These are phyloP conservation scores for Tragelaphus scriptus DNA, from an alignment of 2,113 vertebrate genomes.

Conservation along the genomic window DNA sequence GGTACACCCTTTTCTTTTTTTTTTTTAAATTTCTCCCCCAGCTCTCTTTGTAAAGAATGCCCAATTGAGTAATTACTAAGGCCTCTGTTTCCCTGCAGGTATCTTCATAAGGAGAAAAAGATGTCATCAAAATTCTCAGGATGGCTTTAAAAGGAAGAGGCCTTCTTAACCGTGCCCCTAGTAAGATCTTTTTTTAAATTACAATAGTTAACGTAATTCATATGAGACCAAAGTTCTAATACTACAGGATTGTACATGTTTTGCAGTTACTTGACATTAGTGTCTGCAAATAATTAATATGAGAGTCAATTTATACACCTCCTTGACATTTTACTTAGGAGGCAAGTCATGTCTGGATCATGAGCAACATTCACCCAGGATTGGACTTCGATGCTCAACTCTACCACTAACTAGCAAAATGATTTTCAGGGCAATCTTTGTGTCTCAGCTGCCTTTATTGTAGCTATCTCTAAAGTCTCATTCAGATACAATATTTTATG, in stretches of 20 bases:
- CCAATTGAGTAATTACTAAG: background rate
- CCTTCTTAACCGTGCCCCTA: background rate
- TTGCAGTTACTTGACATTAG: background rate
- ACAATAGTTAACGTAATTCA: background rate
- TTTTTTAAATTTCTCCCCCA: background rate
- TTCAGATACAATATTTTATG: background rate
- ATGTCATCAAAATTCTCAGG: background rate
- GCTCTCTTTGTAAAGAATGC: background rate
- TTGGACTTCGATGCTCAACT: background rate
- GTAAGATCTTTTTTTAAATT: background rate
- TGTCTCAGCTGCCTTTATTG: background rate
- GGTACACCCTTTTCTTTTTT: background rate
- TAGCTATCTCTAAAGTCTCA: background rate
- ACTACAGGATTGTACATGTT: background rate
- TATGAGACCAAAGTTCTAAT: background rate
- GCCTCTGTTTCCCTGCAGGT: background rate
- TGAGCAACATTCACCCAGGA: background rate
- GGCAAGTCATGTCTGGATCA: background rate
- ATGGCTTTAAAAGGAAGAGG: background rate
- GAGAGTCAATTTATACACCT: background rate
- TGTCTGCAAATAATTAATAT: background rate
- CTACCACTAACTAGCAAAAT: background rate
- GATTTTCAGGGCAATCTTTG: background rate
- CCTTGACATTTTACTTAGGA: background rate
- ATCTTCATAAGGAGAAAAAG: slow-evolving; percentile 15